Evolutionary conservation across 2,888 invertebrate genomes (phyloP).

Genomic region (Drosophila mulleri): DNA sequence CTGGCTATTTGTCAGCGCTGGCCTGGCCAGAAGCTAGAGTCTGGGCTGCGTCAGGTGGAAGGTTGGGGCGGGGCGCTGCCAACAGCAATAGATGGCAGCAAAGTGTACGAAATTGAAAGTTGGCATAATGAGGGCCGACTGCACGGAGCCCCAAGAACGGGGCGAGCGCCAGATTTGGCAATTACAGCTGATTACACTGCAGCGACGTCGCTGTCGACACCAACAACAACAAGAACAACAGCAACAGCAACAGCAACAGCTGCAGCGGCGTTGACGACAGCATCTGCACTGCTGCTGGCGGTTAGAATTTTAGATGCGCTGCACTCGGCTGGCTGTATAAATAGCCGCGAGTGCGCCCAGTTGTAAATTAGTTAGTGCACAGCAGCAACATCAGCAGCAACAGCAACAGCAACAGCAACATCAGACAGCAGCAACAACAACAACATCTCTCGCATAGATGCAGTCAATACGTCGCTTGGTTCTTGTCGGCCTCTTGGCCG

Average conservation of each 20-base stretch:
- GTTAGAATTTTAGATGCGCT: conserved; percentile 67
- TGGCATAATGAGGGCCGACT: conserved; percentile 62
- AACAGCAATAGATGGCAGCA: conserved; percentile 27
- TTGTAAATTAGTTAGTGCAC: conserved; percentile 72
- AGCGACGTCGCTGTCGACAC: background rate
- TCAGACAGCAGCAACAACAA: conserved; percentile 14
- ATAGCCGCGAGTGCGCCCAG: conserved; percentile 69
- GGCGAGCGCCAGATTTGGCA: conserved; percentile 63
- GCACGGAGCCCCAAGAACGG: conserved; percentile 24
- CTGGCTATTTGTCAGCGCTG: no score
- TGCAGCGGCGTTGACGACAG: conserved; percentile 9
- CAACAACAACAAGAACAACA: conserved; percentile 15
- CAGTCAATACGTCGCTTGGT: conserved; percentile 50
- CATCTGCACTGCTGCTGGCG: conserved; percentile 31
- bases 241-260: conserved; percentile 15
- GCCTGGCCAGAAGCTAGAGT: conserved; percentile 22
- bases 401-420: conserved; percentile 16
- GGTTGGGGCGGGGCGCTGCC: conserved; percentile 28
- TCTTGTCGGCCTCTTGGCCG: conserved; percentile 51
- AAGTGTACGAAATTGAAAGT: conserved; percentile 75
- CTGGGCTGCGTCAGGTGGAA: conserved; percentile 1
- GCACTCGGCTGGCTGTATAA: conserved; percentile 55
- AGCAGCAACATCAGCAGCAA: conserved; percentile 52
- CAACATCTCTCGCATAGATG: conserved; percentile 48
- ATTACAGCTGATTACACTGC: conserved; percentile 74